Percentiles rank a stretch among this genome's conserved stretches.
Conservation (phyloP, 23 tunicate genomes). For the Aplidium turbinatum region DNA sequence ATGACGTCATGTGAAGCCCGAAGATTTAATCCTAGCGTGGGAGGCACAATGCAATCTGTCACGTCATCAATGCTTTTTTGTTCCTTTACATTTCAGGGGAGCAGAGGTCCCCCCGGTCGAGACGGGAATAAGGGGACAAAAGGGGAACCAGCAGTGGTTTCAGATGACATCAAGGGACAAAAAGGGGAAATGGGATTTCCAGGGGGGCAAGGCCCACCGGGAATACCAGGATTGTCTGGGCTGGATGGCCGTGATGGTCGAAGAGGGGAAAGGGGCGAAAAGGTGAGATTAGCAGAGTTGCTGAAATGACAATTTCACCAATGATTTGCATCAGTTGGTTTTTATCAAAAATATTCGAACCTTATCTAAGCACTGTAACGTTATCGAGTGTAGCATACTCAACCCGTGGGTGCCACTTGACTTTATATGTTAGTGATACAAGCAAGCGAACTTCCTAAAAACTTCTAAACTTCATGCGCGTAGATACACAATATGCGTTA, state of each 20-base stretch:
- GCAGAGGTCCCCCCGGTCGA: constrained; percentile 43
- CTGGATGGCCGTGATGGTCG: constrained; percentile 57
- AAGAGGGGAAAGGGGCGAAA: constrained; percentile 65
- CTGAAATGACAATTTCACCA: too few relatives aligned
- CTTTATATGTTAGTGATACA: neutral
- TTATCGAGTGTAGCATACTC: neutral
- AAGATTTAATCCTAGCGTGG: too few relatives aligned
- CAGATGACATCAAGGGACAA: constrained; percentile 31
- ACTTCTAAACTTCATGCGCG: too few relatives aligned
- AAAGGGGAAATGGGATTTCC: constrained; percentile 64
- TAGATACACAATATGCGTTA: too few relatives aligned
- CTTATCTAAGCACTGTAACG: too few relatives aligned
- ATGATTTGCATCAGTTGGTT: too few relatives aligned
- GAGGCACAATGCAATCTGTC: too few relatives aligned
- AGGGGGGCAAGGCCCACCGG: constrained; percentile 68
- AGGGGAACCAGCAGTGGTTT: constrained; percentile 35
- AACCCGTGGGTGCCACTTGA: neutral
- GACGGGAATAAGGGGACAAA: constrained; percentile 55
- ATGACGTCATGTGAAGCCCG: too few relatives aligned
- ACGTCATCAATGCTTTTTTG: too few relatives aligned
- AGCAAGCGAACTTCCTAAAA: too few relatives aligned
- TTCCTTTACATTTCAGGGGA: constrained; percentile 37
- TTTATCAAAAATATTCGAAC: too few relatives aligned
- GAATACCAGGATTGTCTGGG: constrained; percentile 57
- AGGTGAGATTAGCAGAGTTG: constrained; percentile 14